Conservation (phyloP, 2,888 invertebrate species). For the Pandemis heparana region DNA sequence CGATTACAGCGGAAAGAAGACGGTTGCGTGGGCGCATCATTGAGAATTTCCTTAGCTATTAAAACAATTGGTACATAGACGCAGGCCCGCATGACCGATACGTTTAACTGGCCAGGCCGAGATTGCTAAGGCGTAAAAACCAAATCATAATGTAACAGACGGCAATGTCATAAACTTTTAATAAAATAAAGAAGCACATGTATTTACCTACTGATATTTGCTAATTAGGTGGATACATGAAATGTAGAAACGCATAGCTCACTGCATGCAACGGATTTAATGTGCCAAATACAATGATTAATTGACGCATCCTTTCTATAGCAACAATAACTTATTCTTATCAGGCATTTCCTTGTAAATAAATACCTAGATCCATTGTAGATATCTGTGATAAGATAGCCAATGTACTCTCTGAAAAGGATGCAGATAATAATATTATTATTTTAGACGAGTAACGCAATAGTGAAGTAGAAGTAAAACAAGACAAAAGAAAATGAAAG, state of each 20-base stretch:
- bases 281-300: not conserved
- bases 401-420: conserved; percentile 6
- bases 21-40: conserved; percentile 32
- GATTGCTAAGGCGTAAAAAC: conserved; percentile 15
- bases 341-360: conserved; percentile 16
- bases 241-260: not conserved
- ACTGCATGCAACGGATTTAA: not conserved
- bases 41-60: conserved; percentile 32
- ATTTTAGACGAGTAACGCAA: not conserved
- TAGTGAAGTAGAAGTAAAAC: not conserved
- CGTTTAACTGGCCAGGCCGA: conserved; percentile 20
- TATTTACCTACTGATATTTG: not conserved
- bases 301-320: conserved; percentile 10
- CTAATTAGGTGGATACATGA: not conserved
- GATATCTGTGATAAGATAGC: conserved; percentile 8
- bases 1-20: conserved; percentile 30
- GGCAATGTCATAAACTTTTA: not conserved
- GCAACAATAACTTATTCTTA: conserved; percentile 9
- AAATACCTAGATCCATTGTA: not conserved
- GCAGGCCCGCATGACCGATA: conserved; percentile 27
- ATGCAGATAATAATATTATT: conserved; percentile 11
- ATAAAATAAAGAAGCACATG: not conserved
- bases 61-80: conserved; percentile 39
- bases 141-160: not conserved
- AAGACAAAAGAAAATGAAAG: not conserved